Evolutionary conservation across 2,113 vertebrate species (phyloP).

Genomic region (Notechis scutatus): DNA sequence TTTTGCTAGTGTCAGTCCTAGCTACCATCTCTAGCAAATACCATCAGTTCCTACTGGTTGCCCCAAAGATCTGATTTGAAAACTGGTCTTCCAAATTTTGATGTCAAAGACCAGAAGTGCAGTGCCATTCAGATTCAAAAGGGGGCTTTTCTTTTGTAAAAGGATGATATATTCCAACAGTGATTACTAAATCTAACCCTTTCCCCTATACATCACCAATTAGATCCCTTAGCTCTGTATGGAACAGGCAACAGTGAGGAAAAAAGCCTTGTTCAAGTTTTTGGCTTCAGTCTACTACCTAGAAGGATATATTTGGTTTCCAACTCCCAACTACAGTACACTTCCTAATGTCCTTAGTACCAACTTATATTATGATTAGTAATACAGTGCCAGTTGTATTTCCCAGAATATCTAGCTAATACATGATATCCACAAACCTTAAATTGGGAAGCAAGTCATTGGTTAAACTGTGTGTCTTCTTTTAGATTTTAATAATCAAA

Average conservation of each 20-base stretch:
- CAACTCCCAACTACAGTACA: not conserved
- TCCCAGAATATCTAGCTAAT: not conserved
- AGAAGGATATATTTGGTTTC: not conserved
- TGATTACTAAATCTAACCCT: not conserved
- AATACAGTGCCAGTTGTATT: not conserved
- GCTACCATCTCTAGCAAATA: not conserved
- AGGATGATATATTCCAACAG: not conserved
- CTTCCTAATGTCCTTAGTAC: not conserved
- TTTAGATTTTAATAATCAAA: not conserved
- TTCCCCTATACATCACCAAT: not conserved
- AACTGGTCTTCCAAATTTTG: not conserved
- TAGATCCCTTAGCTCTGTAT: not conserved
- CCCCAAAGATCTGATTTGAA: not conserved
- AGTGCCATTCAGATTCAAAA: not conserved
- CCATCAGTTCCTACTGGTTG: not conserved
- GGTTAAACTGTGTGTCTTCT: not conserved
- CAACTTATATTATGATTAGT: not conserved
- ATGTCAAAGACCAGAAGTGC: not conserved
- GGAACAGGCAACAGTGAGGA: not conserved
- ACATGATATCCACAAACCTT: not conserved
- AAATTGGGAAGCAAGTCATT: not conserved
- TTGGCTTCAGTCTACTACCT: not conserved
- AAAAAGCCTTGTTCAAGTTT: not conserved
- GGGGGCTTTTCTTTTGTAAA: not conserved
- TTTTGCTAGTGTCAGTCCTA: constrained; percentile 3